Base-by-base conservation (phyloP, 2,888 invertebrate species). In the Branchipolynoe longqiensis region DNA sequence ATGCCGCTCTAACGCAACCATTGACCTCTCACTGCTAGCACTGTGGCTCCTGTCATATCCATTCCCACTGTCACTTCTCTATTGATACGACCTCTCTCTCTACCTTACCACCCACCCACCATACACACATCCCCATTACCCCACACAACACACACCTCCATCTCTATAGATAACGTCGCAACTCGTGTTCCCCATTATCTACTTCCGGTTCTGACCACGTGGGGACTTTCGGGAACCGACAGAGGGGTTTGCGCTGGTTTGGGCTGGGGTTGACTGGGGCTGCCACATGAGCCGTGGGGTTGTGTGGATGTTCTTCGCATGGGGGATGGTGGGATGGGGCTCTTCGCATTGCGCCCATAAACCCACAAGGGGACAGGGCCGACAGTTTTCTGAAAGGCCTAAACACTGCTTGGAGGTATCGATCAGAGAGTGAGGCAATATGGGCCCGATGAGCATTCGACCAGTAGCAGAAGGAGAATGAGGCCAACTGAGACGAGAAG, bases 11-110 rank as follows among this genome's bases (percentile, higher is more conserved):
- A 78, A 78, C 54, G 48, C 78, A 78, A 78, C 48, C 78, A 78
- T 78, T 78, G 78, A 78, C 78, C 78, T 78, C 48, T 28, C 78
- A 78, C 31, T 69, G 69, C 36, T 28, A 36, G 69, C 69, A 38
- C n/a, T n/a, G n/a, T n/a, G 38, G 36, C 36, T 38, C 36, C 33
- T 38, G 69, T 69, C 69, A 36, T 22, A 36, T 69, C 69, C 38
- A 69, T 33, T 69, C 25, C 25, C 69, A 69, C 69, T 69, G 69
- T 69, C 69, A 69, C 69, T 38, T 69, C 36, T 31, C 69, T 69
- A 33, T 69, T 38, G 33, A 69, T 38, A 69, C 14, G 69, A 36
- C 69, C 38, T 69, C 33, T 62, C 25, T 62, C 18, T n/a, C 69
- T 48, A 8, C 48, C 48, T 18, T 48, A 18, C 48, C 48, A 12